A percentile compares a stretch with the other conserved stretches of the same genome.
These are phyloP conservation scores for Anguilla megastoma DNA, from an alignment of 2,797 vertebrate species.

Conservation along the genomic window DNA sequence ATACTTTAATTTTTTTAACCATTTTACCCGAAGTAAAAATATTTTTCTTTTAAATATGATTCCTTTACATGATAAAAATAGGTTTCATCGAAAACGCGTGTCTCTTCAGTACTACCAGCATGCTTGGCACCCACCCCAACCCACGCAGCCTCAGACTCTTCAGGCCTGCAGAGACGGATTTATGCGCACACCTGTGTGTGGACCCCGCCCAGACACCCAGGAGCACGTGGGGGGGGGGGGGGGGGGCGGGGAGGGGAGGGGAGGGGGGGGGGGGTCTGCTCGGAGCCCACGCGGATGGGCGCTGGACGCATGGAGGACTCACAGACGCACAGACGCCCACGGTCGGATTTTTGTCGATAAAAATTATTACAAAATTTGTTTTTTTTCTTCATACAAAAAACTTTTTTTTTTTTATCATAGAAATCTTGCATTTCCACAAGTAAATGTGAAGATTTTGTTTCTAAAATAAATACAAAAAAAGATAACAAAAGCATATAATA, in stretches of 20 bases:
- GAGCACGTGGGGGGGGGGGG: slow-evolving; percentile 24
- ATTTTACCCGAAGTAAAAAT: slow-evolving; percentile 93
- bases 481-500: slow-evolving; percentile 77
- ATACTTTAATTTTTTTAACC: slow-evolving; percentile 32
- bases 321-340: slow-evolving; percentile 58
- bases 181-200: slow-evolving; percentile 28
- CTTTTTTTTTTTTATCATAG: slow-evolving; percentile 92
- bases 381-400: slow-evolving; percentile 92
- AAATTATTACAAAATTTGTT: slow-evolving; percentile 98
- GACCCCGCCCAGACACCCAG: slow-evolving; percentile 40
- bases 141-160: slow-evolving; percentile 45
- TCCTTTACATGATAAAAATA: slow-evolving; percentile 98
- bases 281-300: slow-evolving; percentile 3
- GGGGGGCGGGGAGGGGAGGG: not conserved
- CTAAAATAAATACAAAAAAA: slow-evolving; percentile 62
- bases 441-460: slow-evolving; percentile 87
- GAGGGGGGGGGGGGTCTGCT: slow-evolving; percentile 13
- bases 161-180: slow-evolving; percentile 38
- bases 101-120: slow-evolving; percentile 81
- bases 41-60: slow-evolving; percentile 91
- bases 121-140: slow-evolving; percentile 78
- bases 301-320: slow-evolving; percentile 25
- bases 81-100: slow-evolving; percentile 87
- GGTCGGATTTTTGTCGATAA: slow-evolving; percentile 86
- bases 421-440: slow-evolving; percentile 99